Evolutionary conservation across 1,140 invertebrate genomes (phyloP).

Genomic region (Bombus waltoni): DNA sequence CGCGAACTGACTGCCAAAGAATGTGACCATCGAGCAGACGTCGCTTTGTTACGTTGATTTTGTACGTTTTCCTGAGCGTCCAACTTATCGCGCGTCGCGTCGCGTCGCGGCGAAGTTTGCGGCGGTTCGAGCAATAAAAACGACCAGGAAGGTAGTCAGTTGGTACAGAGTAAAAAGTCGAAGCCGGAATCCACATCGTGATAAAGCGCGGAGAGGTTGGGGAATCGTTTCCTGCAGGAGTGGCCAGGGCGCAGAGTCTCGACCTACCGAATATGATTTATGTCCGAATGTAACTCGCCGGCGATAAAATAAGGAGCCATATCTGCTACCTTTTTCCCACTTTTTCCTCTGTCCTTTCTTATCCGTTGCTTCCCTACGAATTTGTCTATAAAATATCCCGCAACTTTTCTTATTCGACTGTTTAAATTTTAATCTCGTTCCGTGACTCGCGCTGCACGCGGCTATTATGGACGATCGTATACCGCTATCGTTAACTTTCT

Average conservation of each 20-base stretch:
- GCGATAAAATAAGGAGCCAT: conserved; percentile 74
- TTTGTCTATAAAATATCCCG: conserved; percentile 11
- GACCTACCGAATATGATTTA: conserved; percentile 76
- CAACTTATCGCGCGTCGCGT: conserved; percentile 50
- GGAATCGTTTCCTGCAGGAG: conserved; percentile 59
- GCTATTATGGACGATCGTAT: not conserved
- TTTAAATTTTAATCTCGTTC: conserved; percentile 16
- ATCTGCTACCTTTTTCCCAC: conserved; percentile 26
- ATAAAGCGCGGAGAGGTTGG: conserved; percentile 61
- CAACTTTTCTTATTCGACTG: not conserved
- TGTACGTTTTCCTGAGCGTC: conserved; percentile 48
- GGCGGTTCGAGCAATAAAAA: conserved; percentile 37
- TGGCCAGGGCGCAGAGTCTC: conserved; percentile 59
- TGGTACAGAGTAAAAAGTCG: conserved; percentile 29
- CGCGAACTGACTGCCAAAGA: not conserved
- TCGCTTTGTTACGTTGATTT: conserved; percentile 34
- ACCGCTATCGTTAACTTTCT: conserved; percentile 18
- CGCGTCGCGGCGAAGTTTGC: conserved; percentile 29
- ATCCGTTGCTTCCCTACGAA: not conserved
- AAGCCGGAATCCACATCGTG: conserved; percentile 52
- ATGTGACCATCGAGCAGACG: not conserved
- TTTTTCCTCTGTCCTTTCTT: not conserved
- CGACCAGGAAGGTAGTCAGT: conserved; percentile 13
- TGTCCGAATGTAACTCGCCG: conserved; percentile 73
- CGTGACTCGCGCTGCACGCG: too few relatives aligned